These are phyloP conservation scores for Stomatorhinus ivindoensis DNA, from an alignment of 2,113 vertebrate species.

Conservation along the genomic window DNA sequence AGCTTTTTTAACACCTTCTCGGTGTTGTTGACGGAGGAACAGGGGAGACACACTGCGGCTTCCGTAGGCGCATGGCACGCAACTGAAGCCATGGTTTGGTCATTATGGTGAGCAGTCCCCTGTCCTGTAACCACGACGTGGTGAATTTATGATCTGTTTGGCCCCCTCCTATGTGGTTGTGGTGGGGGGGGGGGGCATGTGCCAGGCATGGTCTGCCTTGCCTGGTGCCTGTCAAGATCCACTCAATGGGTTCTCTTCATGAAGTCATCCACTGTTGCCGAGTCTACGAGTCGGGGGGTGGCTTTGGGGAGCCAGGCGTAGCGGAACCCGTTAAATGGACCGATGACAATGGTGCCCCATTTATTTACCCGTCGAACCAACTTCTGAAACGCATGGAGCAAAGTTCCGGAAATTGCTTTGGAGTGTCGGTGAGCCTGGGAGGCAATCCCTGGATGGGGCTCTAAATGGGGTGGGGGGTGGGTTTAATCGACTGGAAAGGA, in stretches of 20 bases:
- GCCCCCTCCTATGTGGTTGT: background rate
- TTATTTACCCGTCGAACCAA: constrained; percentile 30
- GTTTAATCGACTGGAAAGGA: constrained; percentile 41
- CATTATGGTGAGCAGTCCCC: background rate
- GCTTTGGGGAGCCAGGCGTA: background rate
- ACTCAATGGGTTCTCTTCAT: constrained; percentile 34
- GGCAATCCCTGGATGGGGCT: constrained; percentile 17
- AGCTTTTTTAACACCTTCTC: background rate
- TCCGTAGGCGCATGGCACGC: background rate
- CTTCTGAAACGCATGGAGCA: constrained; percentile 31
- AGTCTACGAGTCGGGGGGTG: constrained; percentile 21
- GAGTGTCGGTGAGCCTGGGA: constrained; percentile 27
- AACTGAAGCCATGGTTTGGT: background rate
- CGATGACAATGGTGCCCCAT: constrained; percentile 21
- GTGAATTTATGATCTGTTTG: background rate
- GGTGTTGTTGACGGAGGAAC: background rate
- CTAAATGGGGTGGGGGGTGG: constrained; percentile 33
- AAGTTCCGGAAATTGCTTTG: constrained; percentile 27
- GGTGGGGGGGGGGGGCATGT: background rate
- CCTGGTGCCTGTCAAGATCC: constrained; percentile 18
- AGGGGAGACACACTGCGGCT: background rate
- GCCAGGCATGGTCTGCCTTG: background rate
- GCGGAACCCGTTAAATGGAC: constrained; percentile 28
- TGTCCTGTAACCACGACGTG: background rate
- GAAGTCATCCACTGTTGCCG: constrained; percentile 40